Evolutionary conservation across 2,113 vertebrate species (phyloP), one percentile per base, ranked within the genome.

Genomic region (Todiramphus chloris): DNA sequence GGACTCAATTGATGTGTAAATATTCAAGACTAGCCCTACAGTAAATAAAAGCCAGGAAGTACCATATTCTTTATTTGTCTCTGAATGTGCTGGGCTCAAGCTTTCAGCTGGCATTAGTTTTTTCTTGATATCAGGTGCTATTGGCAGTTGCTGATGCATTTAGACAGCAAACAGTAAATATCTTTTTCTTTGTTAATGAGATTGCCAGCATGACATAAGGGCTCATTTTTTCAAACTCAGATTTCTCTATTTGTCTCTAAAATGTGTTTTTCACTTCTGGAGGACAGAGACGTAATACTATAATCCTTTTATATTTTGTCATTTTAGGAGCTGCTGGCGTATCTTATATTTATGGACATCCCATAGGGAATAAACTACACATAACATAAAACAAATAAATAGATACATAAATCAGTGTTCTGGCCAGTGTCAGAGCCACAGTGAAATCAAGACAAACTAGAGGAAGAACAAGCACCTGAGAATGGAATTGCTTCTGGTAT

Each of bases 241-340:
- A 66, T 66, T 89, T 95, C 84, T 76, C 75, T 73, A 79, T 76
- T 83, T 95, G 78, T 91, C 64, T 82, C 62, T 83, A 25, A 97
- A 97, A 96, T 95, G 56, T 35, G 41, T 72, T 95, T 94, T 94
- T 75, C 51, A 25, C 31, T 92, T 80, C 35, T 78, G 81, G 68
- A 95, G 66, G 73, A 81, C 55, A 91, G 78, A 95, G 77, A 2
- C 1, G 13, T 85, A 93, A 93, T 94, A 94, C 89, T 66, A 51
- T 41, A 87, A 76, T 66, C 60, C 64, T 83, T 74, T 63, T 90
- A 8, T 35, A 64, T 92, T 92, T 67, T 94, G 39, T 91, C 53
- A 64, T 79, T 69, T 77, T 68, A 43, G 46, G 58, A 92, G 56
- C 31, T 87, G 39, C 50, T 78, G 68, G 16, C 23, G 25, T 50